Conservation (phyloP, 2,113 vertebrate species). For the Sterna hirundo region DNA sequence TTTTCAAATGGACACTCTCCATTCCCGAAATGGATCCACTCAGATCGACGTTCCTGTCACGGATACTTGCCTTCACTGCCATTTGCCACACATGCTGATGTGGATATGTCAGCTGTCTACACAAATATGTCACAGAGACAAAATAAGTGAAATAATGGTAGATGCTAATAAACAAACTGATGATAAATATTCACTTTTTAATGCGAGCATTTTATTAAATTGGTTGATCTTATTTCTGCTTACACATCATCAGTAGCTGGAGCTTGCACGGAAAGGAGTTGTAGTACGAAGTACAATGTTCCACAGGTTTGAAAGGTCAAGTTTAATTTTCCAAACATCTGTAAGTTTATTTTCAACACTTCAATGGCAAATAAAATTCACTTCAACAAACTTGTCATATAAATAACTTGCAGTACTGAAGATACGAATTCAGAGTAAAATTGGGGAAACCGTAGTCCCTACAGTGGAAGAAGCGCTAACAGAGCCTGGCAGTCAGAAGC, state of each 20-base stretch:
- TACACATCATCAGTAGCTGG: background rate
- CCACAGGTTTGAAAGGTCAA: background rate
- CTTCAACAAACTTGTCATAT: background rate
- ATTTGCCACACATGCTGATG: background rate
- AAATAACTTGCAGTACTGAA: background rate
- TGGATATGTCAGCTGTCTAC: background rate
- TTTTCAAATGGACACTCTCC: background rate
- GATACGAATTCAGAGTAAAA: background rate
- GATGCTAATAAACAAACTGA: background rate
- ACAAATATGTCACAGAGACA: background rate
- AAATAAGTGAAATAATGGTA: background rate
- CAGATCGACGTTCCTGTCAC: background rate
- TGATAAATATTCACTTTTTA: background rate
- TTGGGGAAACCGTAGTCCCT: background rate
- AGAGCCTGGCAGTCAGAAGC: background rate
- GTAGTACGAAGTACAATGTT: background rate
- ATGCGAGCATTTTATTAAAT: background rate
- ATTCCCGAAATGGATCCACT: background rate
- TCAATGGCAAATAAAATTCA: background rate
- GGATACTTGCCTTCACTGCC: background rate
- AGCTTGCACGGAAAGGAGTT: background rate
- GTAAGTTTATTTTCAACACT: constrained; percentile 10
- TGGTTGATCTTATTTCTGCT: background rate
- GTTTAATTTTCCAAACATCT: background rate
- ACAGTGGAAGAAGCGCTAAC: background rate